phyloP scores from a whole-genome alignment of 2,113 vertebrate species.

The Spea bombifrons region DNA sequence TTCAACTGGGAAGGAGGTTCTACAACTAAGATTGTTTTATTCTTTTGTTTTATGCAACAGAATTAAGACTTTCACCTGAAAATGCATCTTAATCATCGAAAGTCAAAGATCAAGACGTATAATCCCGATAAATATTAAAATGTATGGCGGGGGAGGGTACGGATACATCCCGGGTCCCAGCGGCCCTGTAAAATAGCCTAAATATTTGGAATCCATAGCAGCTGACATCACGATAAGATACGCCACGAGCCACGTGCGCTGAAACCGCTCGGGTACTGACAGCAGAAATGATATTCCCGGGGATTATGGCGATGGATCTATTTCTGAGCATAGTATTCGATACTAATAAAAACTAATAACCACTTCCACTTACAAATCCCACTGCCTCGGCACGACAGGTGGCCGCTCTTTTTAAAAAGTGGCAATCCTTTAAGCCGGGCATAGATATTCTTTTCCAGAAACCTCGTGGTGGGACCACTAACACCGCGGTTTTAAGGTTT shows the following conservation, averaged over 20 bases:
- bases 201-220: background rate
- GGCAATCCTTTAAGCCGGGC: conserved; percentile 32
- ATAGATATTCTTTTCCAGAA: conserved; percentile 40
- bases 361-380: conserved; percentile 44
- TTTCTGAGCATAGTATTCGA: conserved; percentile 32
- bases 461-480: background rate
- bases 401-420: conserved; percentile 38
- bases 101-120: too few relatives aligned
- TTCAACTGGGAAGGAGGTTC: too few relatives aligned
- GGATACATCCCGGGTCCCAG: too few relatives aligned
- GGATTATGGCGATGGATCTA: conserved; percentile 41
- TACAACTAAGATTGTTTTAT: too few relatives aligned
- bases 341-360: conserved; percentile 41
- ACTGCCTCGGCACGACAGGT: conserved; percentile 34
- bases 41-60: too few relatives aligned
- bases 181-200: too few relatives aligned
- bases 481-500: too few relatives aligned
- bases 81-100: too few relatives aligned
- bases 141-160: too few relatives aligned
- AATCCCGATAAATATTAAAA: too few relatives aligned
- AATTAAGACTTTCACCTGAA: too few relatives aligned
- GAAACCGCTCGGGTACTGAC: conserved; percentile 13
- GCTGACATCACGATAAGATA: conserved; percentile 23
- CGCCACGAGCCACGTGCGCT: background rate
- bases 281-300: conserved; percentile 24